Conservation (phyloP, 2,113 vertebrate genomes). For the Toxotes chatareus region DNA sequence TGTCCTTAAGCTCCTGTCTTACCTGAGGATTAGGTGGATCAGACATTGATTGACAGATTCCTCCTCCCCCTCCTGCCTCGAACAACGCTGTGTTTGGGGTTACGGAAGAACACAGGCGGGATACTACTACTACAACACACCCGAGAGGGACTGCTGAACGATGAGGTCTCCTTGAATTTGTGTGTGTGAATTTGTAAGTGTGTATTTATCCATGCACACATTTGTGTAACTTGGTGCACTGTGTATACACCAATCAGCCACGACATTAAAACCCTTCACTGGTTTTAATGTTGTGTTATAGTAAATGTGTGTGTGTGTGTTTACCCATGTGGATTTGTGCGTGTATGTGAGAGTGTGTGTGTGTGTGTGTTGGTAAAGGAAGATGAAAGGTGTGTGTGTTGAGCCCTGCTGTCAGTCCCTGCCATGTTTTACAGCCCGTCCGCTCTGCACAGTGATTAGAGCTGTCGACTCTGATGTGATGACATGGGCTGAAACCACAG, state of each 20-base stretch:
- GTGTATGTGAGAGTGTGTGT: conserved; percentile 20
- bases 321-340: background rate
- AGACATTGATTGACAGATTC: conserved; percentile 79
- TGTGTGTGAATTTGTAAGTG: too few species aligned
- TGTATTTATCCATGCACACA: background rate
- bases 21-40: conserved; percentile 84
- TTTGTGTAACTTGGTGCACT: conserved; percentile 8
- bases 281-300: conserved; percentile 14
- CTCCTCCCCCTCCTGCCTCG: conserved; percentile 25
- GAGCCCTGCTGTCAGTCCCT: conserved; percentile 81
- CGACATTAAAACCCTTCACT: too few species aligned
- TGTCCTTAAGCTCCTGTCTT: conserved; percentile 78
- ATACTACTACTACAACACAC: conserved; percentile 60
- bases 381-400: conserved; percentile 80
- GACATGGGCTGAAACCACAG: conserved; percentile 80
- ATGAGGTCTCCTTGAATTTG: conserved; percentile 47
- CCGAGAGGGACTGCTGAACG: conserved; percentile 54
- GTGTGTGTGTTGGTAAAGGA: conserved; percentile 49
- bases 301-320: conserved; percentile 26
- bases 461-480: conserved; percentile 83
- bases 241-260: background rate
- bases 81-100: conserved; percentile 61
- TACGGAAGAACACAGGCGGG: conserved; percentile 63
- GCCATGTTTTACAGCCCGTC: conserved; percentile 84
- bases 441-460: conserved; percentile 81